These are phyloP conservation scores for Actenoides hombroni DNA, from an alignment of 2,113 vertebrate species.

Conservation along the genomic window DNA sequence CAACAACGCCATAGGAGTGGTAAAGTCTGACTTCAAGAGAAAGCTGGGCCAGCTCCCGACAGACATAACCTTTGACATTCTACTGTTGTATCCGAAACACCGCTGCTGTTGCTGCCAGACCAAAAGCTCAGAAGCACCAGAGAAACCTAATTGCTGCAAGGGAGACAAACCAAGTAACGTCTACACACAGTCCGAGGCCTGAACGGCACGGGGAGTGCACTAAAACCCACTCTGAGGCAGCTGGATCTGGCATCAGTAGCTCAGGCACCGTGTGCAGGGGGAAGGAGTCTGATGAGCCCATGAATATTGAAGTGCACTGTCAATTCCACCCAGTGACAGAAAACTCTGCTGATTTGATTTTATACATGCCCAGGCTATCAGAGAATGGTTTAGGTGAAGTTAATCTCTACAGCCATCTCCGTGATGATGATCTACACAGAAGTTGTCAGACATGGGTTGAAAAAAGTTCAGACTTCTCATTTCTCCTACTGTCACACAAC, in stretches of 20 bases:
- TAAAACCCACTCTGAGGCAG: rapidly evolving
- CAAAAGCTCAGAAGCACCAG: not conserved
- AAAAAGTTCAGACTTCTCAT: not conserved
- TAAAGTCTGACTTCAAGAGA: not conserved
- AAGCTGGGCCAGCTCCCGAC: not conserved
- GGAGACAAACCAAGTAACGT: not conserved
- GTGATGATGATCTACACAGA: not conserved
- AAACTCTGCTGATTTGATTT: not conserved
- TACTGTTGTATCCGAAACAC: rapidly evolving
- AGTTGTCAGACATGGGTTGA: not conserved
- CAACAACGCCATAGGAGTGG: not conserved
- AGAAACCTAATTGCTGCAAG: rapidly evolving
- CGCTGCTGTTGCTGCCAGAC: not conserved
- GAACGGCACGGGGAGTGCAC: not conserved
- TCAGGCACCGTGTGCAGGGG: not conserved
- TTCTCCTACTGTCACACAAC: not conserved
- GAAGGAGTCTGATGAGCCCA: not conserved
- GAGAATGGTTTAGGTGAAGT: not conserved
- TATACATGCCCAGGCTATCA: not conserved
- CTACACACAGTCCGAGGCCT: not conserved
- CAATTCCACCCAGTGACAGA: not conserved
- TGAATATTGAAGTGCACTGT: not conserved
- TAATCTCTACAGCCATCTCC: not conserved
- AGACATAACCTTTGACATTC: not conserved
- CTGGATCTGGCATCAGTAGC: not conserved